phyloP scores from a whole-genome alignment of 1,140 invertebrate species.

The Capitella teleta region DNA sequence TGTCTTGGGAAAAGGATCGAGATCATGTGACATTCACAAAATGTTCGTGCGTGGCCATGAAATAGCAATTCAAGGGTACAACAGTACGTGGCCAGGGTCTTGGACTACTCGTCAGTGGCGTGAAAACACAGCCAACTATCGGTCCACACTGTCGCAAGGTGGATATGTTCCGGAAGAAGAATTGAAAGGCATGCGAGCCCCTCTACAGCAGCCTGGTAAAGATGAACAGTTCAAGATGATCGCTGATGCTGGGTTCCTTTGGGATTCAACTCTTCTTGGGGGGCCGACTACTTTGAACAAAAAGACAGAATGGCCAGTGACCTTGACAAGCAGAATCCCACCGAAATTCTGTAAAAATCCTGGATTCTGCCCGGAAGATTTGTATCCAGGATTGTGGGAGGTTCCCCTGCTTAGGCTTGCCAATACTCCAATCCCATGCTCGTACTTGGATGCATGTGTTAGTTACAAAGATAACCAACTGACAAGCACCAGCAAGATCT shows the following conservation, averaged over 20 bases:
- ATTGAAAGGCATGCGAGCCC: neutral
- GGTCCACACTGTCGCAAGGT: neutral
- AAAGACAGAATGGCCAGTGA: neutral
- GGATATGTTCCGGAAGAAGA: neutral
- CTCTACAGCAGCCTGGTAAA: neutral
- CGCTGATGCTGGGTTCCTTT: neutral
- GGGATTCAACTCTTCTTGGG: neutral
- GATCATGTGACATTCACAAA: neutral
- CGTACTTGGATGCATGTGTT: constrained; percentile 3
- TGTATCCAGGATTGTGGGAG: neutral
- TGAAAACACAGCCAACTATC: neutral
- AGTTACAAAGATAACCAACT: too few species aligned
- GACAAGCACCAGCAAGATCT: too few species aligned
- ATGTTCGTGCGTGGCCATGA: neutral
- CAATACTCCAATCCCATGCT: constrained; percentile 8
- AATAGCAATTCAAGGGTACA: neutral
- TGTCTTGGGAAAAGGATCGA: neutral
- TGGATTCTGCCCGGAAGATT: neutral
- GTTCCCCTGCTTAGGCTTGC: constrained; percentile 8
- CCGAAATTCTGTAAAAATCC: neutral
- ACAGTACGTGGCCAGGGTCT: neutral
- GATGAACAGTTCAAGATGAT: constrained; percentile 1
- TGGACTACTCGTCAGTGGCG: neutral
- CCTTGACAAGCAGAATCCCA: neutral
- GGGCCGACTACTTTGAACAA: neutral